A percentile compares a stretch with the other conserved stretches of the same genome.
Evolutionary conservation across 2,113 vertebrate species (phyloP).

Genomic region (Jaculus jaculus): DNA sequence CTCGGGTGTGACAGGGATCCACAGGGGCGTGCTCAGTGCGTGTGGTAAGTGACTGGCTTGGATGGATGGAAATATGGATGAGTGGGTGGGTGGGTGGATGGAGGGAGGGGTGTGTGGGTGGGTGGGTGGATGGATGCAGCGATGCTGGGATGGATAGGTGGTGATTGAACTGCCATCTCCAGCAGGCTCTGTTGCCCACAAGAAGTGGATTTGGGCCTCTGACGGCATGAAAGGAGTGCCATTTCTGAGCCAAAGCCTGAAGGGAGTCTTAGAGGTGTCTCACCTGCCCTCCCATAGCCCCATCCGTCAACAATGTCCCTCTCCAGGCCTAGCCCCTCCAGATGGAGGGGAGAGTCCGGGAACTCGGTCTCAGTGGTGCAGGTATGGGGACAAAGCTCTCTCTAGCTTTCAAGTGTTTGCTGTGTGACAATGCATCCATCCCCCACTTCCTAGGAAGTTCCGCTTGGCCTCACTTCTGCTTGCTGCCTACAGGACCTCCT

Average conservation of each 20-base stretch:
- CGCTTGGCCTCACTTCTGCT: too few relatives aligned
- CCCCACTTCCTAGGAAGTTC: too few relatives aligned
- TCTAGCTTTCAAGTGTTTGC: background rate
- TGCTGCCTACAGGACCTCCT: too few relatives aligned
- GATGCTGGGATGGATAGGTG: background rate
- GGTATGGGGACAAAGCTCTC: too few relatives aligned
- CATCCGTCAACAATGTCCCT: background rate
- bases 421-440: too few relatives aligned
- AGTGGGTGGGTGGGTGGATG: too few relatives aligned
- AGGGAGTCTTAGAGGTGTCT: background rate
- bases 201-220: background rate
- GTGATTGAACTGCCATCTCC: background rate
- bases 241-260: background rate
- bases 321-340: background rate
- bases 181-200: background rate
- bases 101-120: too few relatives aligned
- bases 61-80: background rate
- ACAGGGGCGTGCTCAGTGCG: background rate
- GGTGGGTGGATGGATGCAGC: too few relatives aligned
- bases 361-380: background rate
- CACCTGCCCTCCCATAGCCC: background rate
- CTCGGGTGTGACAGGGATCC: background rate
- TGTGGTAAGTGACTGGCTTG: background rate
- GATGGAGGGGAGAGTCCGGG: background rate
- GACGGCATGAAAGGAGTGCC: background rate